Base-by-base conservation (phyloP, 2,888 invertebrate species). In the Chirona hameri region DNA sequence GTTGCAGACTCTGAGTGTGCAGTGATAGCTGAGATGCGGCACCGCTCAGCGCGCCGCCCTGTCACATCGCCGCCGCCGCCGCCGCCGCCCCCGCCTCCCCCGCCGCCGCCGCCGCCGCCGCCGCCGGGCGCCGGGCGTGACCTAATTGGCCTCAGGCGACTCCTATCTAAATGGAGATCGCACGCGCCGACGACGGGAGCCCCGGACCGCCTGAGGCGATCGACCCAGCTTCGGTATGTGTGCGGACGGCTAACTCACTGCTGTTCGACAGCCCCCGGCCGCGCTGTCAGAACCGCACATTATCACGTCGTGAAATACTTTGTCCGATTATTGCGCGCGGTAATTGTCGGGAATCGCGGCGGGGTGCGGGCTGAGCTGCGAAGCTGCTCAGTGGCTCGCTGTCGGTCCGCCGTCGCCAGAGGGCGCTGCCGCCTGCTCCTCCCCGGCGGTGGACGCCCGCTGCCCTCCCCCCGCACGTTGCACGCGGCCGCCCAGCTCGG, bases 301-400 rank as follows among this genome's bases (percentile, higher is more conserved):
- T 76, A 76, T 76, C 76, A 76, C 76, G 76, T 76, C 76, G 24
- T 76, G 76, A 76, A 76, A 46, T 76, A n/a, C 46, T 76, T 46
- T 24, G 76, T 21, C 46, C 76, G 76, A 18, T 5, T 24, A 29
- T 15, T 18, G 21, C 12, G 72, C 24, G 18, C 76, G 4, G 46
- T 76, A 76, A 76, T 76, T 76, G 76, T 18, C 15, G 52, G 46
- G 46, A 76, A 76, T 76, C 46, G 76, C 12, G 7, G 52, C 2
- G 21, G 24, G n/a, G 60, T 24, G n/a, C 60, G 5, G n/a, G n/a
- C 24, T 21, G n/a, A 18, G 24, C 60, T 24, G n/a, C 10, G n/a
- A n/a, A 2, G 24, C 9, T 21, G n/a, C 24, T 2, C 60, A 24
- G 60, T 5, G 9, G 60, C 60, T 18, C 9, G 39, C 60, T 3